Conservation (phyloP, 2,113 vertebrate species). For the Petromus typicus region DNA sequence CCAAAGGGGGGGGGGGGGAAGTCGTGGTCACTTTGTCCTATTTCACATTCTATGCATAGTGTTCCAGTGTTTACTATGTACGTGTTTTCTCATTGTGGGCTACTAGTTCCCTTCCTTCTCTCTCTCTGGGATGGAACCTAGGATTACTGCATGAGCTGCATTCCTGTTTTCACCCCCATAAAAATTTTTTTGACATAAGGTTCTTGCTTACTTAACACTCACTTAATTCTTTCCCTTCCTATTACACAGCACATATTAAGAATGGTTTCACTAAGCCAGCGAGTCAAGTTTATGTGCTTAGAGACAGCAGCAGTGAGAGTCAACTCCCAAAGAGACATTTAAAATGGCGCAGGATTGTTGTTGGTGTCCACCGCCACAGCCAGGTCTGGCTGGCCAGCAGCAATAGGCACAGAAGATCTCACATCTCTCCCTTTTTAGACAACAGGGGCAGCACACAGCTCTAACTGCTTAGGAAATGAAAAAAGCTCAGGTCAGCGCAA, state of each 20-base stretch:
- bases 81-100: neutral
- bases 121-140: neutral
- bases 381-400: neutral
- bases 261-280: slow-evolving; percentile 44
- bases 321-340: neutral
- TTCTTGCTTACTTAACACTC: no score
- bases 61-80: neutral
- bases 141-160: neutral
- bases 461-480: slow-evolving; percentile 25
- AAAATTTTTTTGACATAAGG: neutral
- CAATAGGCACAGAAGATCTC: neutral
- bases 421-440: slow-evolving; percentile 45
- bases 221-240: no score
- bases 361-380: neutral
- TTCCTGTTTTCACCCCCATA: neutral
- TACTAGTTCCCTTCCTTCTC: neutral
- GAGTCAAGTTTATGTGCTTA: slow-evolving; percentile 61
- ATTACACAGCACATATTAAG: no score
- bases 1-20: no score
- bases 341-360: neutral
- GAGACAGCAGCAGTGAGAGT: neutral
- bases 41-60: neutral
- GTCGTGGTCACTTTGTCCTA: neutral
- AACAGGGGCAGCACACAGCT: neutral
- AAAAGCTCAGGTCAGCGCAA: neutral